Evolutionary conservation across 2,888 invertebrate genomes (phyloP), one percentile per base, ranked within the genome.

Genomic region (Lissonota sp.): DNA sequence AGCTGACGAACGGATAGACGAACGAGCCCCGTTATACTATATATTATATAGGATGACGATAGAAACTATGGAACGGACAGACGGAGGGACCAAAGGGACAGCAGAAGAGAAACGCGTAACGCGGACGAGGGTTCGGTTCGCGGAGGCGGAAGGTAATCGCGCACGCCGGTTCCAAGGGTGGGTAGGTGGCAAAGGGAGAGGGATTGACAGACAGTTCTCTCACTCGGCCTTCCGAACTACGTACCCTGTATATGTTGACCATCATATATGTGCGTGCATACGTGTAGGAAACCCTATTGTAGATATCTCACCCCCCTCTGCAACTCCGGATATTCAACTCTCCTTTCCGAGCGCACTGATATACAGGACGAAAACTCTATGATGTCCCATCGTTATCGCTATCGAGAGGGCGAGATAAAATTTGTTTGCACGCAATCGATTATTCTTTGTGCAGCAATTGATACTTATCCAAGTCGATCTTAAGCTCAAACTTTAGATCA

Each of bases 121-220:
- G 72, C 55, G 67, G 85, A 83, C 92, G 92, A 92, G 93, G 93
- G 93, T 93, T 93, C 92, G 92, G 93, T 94, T 94, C 93, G 94
- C 92, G 92, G 94, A 93, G 94, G 94, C 94, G 94, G 94, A 94
- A 94, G 94, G 93, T 94, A 94, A 94, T 93, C 90, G 92, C 87
- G 87, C 87, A 88, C 84, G 84, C 72, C 79, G 85, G 82, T 80
- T 82, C 83, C 71, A 55, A 53, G 69, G 77, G 60, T 64, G 83
- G 84, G 80, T 71, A 74, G 83, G 40, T 26, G 77, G 73, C 57
- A 62, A 63, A 58, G 64, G 46, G 85, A 81, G 82, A 82, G 79
- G 82, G 82, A 71, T 80, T 73, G 78, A 82, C 86, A 83, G 85
- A 84, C 85, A 84, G 60, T 73, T 76, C 64, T 71, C 66, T 62